Evolutionary conservation across 2,113 vertebrate genomes (phyloP), one percentile per base, ranked within the genome.

Genomic region (Halichoeres trimaculatus): DNA sequence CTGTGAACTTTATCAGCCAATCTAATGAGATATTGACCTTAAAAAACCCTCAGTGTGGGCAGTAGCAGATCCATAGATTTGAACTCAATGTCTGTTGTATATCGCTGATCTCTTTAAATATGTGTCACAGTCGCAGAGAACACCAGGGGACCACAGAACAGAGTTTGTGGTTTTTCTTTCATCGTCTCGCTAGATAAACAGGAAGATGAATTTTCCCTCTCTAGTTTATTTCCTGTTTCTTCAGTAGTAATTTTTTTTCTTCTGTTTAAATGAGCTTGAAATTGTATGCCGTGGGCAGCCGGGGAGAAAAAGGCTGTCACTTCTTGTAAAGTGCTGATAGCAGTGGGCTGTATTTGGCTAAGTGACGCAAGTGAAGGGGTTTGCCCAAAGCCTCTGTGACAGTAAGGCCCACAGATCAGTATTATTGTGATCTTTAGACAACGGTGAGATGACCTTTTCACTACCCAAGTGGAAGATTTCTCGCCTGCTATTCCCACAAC

Each of bases 201-300:
- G 94, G 95, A 96, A 96, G 93, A 85, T 90, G 87, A 93, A 93
- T 93, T 95, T 96, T 95, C 93, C 94, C 91, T 93, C 89, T 88
- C 76, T 84, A 76, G 55, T 89, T 81, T 80, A 82, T 94, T 96
- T 96, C 95, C 95, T 95, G 94, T 95, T 92, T 90, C 79, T 87
- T 90, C 87, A 85, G 87, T 92, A 94, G 93, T 95, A 90, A 85
- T 90, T 88, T 41, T 84, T 55, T 80, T 83, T 77, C 77, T 90
- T 85, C 87, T 73, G 50, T 72, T 80, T 87, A 89, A 91, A 85
- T 81, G 76, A 70, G 76, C 50, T 70, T 57, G 66, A 76, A 60
- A 73, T 81, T 76, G 24, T 57, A 65, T 14, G 74, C 61, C 85
- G 91, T 92, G 87, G 85, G 92, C 86, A 80, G 88, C 38, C 84